Evolutionary conservation across 2,888 invertebrate species (phyloP), one percentile per base, ranked within the genome.

Genomic region (Rugalucina vietnamica): DNA sequence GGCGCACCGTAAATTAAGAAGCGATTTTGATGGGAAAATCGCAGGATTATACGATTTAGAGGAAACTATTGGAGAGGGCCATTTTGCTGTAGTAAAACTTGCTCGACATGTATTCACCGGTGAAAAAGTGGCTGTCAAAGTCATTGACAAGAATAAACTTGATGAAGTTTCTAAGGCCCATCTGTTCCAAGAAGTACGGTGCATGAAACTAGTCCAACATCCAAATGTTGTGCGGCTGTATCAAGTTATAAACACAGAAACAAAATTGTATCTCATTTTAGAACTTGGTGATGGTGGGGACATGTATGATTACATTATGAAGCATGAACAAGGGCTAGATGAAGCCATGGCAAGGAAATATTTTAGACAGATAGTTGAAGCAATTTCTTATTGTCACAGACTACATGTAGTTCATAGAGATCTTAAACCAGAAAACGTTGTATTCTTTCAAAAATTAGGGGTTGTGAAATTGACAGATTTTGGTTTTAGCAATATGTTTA

Each of bases 181-280:
- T 96, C 96, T 99, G 91, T 95, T 95, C 87, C 94, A 95, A 88
- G 95, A 98, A 97, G 96, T 98, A 87, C 96, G 98, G 89, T 99
- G 99, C 95, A 99, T 99, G 99, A 99, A 99, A 95, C 96, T 99
- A 92, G 99, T 99, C 71, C 99, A 99, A 95, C 99, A 99, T 96
- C 99, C 99, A 43, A 98, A 99, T 96, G 99, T 99, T 57, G 99
- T 99, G 71, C 96, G 99, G 80, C 96, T 99, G 74, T 99, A 99
- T 96, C 99, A 99, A 96, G 99, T 99, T 88, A 99, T 99, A 94
- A 99, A 99, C 96, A 99, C 99, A 50, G 98, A 98, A 95, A 99
- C 99, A 88, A 99, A 99, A 96, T 96, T 96, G 69, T 96, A 99
- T 93, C 93, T 96, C 95, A 99, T 99, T 94, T 96, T 99, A 94